A percentile compares a stretch with the other conserved stretches of the same genome.
These are phyloP conservation scores for Colletes gigas DNA, from an alignment of 1,140 invertebrate species.

Conservation along the genomic window DNA sequence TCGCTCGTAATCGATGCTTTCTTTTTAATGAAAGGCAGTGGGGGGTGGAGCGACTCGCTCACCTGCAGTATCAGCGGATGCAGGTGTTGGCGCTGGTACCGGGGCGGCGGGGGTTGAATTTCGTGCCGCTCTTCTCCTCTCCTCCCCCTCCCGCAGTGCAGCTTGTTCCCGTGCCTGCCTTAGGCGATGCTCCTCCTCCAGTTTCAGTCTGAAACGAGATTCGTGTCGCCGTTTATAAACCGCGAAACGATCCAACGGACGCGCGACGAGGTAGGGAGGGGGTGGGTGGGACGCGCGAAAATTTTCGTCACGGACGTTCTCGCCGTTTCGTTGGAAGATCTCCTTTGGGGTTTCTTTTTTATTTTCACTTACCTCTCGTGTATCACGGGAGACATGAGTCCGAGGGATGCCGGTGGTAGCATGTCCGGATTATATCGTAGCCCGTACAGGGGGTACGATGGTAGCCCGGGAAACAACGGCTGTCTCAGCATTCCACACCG, in stretches of 20 bases:
- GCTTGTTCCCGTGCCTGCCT: conserved; percentile 82
- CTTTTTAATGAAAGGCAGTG: conserved; percentile 79
- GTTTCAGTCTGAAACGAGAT: conserved; percentile 80
- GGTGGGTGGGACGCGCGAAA: no score
- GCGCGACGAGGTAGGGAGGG: no score
- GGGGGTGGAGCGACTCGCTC: conserved; percentile 80
- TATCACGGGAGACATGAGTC: conserved; percentile 83
- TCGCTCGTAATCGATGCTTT: conserved; percentile 62
- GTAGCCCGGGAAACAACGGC: conserved; percentile 82
- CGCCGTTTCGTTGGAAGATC: no score
- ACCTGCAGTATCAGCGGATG: conserved; percentile 79
- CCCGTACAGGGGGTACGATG: conserved; percentile 82
- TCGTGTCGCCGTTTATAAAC: conserved; percentile 22
- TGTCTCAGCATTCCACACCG: conserved; percentile 87
- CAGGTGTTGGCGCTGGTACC: conserved; percentile 76
- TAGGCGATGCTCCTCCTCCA: conserved; percentile 86
- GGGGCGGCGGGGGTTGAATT: conserved; percentile 79
- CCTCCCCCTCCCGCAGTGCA: conserved; percentile 79
- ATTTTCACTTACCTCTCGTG: conserved; percentile 81
- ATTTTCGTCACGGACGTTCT: no score
- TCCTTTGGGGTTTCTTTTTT: not conserved
- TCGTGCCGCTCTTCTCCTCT: conserved; percentile 82
- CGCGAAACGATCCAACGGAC: not conserved
- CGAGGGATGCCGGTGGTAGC: conserved; percentile 79
- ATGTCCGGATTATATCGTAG: conserved; percentile 82